Conservation (phyloP, 23 tunicate species). For the Trididemnum miniatum region DNA sequence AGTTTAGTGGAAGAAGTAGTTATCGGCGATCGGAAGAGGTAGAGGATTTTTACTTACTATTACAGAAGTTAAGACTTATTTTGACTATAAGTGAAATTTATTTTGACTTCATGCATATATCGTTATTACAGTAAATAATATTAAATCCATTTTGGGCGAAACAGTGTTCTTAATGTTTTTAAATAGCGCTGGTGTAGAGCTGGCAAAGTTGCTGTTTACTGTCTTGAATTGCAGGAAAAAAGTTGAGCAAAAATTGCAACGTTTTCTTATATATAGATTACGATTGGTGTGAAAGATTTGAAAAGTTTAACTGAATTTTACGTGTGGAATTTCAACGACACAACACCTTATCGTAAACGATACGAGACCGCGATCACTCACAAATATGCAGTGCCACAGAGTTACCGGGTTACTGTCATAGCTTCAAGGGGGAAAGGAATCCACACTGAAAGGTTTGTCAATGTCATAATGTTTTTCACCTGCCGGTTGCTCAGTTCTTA, state of each 20-base stretch:
- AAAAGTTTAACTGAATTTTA: conserved; percentile 1
- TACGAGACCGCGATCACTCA: conserved; percentile 8
- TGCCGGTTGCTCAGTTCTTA: too few species aligned
- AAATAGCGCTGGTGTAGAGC: too few species aligned
- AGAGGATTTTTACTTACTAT: too few species aligned
- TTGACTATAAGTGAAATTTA: background rate
- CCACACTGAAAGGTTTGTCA: conserved; percentile 29
- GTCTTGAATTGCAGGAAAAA: too few species aligned
- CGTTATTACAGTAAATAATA: too few species aligned
- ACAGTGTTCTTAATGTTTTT: too few species aligned
- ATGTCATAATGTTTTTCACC: too few species aligned
- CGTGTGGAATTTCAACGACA: conserved; percentile 60
- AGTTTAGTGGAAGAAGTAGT: background rate
- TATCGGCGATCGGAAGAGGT: conserved; percentile 2
- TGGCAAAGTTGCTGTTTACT: too few species aligned
- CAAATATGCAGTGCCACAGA: conserved; percentile 44
- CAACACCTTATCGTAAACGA: background rate
- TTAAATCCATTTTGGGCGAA: too few species aligned
- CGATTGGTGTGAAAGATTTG: background rate
- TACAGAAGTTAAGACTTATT: too few species aligned
- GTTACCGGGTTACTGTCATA: conserved; percentile 38
- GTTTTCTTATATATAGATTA: background rate
- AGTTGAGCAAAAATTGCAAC: too few species aligned
- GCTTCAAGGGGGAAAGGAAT: conserved; percentile 15
- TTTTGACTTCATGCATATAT: too few species aligned